A percentile compares a stretch with the other conserved stretches of the same genome.
Conservation (phyloP, 35 echinoderm and acorn worm species). For the Apostichopus californicus region DNA sequence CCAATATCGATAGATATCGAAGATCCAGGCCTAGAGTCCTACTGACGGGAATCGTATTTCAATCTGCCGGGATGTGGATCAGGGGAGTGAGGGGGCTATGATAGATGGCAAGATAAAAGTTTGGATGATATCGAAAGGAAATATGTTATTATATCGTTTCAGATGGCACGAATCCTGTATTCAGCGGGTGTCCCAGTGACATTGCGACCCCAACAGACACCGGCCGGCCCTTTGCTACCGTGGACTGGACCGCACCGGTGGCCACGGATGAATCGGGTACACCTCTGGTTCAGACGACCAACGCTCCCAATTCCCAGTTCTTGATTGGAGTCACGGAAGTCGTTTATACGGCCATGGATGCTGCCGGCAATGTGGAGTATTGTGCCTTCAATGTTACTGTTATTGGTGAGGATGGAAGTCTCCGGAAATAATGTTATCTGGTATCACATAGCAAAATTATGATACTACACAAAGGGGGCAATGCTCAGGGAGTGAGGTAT, state of each 20-base stretch:
- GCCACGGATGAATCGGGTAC: constrained; percentile 33
- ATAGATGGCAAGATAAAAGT: not conserved
- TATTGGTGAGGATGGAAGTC: not conserved
- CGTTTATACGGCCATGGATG: constrained; percentile 9
- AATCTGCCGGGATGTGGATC: too few species aligned
- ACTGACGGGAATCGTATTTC: too few species aligned
- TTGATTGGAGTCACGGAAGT: not conserved
- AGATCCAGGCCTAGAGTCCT: too few species aligned
- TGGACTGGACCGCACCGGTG: constrained; percentile 56
- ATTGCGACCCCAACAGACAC: constrained; percentile 44
- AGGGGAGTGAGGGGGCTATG: not conserved
- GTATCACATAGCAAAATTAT: not conserved
- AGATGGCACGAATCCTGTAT: constrained; percentile 21
- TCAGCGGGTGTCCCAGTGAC: constrained; percentile 43
- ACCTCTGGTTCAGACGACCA: not conserved
- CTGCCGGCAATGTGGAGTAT: not conserved
- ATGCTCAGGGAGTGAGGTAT: too few species aligned
- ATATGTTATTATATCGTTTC: not conserved
- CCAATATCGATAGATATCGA: too few species aligned
- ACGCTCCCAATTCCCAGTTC: not conserved
- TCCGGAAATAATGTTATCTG: not conserved
- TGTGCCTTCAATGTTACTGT: constrained; percentile 5
- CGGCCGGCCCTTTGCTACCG: constrained; percentile 11
- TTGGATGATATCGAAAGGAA: not conserved
- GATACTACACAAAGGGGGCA: too few species aligned